Evolutionary conservation across 2,113 vertebrate genomes (phyloP), one percentile per base, ranked within the genome.

Genomic region (Dicerorhinus sumatrensis): DNA sequence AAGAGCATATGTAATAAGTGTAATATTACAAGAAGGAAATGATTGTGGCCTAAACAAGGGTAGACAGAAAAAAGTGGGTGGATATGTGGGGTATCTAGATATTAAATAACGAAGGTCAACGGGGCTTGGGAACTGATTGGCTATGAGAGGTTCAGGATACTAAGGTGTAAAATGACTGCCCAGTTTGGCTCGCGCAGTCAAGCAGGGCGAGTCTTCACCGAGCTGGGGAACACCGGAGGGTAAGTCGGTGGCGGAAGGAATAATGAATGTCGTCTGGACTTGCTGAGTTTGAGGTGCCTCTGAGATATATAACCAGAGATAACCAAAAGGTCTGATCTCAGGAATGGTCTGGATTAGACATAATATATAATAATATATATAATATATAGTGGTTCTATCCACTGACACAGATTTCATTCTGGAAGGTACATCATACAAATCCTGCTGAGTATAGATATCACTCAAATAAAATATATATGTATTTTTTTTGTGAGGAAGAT

Each of bases 11-110:
- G 16, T 42, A 42, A 42, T 42, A 42, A 42, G 56, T 60, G 16
- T 83, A 93, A 80, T 7, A 46, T 84, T 86, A 94, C 1, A 80
- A 31, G 65, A 80, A 97, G 29, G 39, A 90, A 67, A 67, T 54
- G 31, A 92, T 1, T 87, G 18, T 79, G 33, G 33, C 58, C 83
- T 60, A 62, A 92, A 65, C 29, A 76, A 95, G 51, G 36, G 7
- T 4, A 79, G 11, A 56, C 23, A 17, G 58, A 39, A 89, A 84
- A 62, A 91, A 85, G 39, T 9, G 20, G 67, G 27, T 92, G 20
- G 16, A 10, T 72, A 48, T 20, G 20, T 29, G 84, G 51, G 69
- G 75, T 56, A 67, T 67, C 73, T 80, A 54, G 48, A 62, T 75
- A 58, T 87, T 81, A 87, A 87, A 56, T 83, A 75, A 89, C 76